phyloP scores from a whole-genome alignment of 2,888 invertebrate species.

The Callinectes sapidus region DNA sequence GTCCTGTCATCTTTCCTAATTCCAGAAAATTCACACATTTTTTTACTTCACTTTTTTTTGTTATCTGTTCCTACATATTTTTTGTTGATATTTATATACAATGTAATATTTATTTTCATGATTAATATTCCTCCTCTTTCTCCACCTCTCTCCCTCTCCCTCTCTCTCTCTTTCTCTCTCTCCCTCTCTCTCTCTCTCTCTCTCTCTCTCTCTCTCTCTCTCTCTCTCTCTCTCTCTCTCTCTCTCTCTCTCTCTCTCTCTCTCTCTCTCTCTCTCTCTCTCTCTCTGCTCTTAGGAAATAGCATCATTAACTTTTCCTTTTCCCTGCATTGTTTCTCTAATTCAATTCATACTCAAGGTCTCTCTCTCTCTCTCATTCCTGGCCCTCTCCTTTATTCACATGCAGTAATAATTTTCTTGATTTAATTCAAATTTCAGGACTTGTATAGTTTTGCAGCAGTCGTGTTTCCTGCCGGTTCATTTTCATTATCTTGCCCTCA shows the following conservation, averaged over 20 bases:
- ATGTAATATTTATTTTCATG: background rate
- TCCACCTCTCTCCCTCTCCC: constrained; percentile 9
- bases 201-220: background rate
- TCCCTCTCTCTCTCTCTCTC: background rate
- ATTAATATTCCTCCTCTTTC: background rate
- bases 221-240: no score
- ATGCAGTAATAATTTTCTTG: background rate
- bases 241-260: no score
- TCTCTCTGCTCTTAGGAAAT: background rate
- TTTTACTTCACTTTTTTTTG: background rate
- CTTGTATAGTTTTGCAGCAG: background rate
- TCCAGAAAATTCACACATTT: background rate
- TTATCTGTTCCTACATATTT: background rate
- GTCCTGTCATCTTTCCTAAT: background rate
- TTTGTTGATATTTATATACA: background rate
- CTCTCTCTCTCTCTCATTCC: background rate
- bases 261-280: background rate
- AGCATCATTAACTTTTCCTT: background rate
- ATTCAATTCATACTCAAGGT: background rate
- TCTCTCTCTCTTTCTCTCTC: background rate
- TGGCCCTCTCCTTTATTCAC: background rate
- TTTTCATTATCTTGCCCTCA: constrained; percentile 27
- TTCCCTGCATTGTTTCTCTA: background rate
- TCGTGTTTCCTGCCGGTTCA: background rate
- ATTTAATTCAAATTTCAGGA: background rate